These are phyloP conservation scores for Drosophila ficusphila DNA, from an alignment of 1,140 invertebrate species.

Conservation along the genomic window DNA sequence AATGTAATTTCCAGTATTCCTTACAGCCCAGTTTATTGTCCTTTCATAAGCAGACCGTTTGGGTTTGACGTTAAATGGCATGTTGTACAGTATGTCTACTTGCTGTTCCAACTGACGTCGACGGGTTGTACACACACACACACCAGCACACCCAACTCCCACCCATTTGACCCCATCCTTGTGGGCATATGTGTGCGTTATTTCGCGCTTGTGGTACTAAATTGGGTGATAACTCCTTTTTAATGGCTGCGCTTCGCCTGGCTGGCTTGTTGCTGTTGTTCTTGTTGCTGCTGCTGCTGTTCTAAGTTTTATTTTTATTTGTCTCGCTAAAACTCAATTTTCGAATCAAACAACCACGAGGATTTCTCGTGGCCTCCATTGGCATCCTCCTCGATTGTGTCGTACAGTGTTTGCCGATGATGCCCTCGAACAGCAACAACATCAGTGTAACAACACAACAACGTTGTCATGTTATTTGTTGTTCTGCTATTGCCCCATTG, in stretches of 20 bases:
- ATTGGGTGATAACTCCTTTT: constrained; percentile 80
- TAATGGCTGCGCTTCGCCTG: constrained; percentile 61
- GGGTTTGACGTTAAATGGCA: constrained; percentile 60
- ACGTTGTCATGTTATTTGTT: constrained; percentile 51
- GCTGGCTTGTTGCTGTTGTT: constrained; percentile 21
- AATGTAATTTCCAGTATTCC: background rate
- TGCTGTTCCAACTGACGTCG: constrained; percentile 59
- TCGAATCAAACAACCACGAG: constrained; percentile 78
- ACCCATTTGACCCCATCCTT: background rate
- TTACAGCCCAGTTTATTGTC: background rate
- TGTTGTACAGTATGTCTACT: constrained; percentile 68
- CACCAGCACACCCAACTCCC: background rate
- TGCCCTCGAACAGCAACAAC: constrained; percentile 49
- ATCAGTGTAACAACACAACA: constrained; percentile 36
- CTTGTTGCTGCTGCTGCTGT: constrained; percentile 36
- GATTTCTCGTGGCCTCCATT: constrained; percentile 46
- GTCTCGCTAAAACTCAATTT: constrained; percentile 78
- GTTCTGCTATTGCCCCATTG: constrained; percentile 61
- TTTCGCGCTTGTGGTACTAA: constrained; percentile 79
- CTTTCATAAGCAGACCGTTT: constrained; percentile 35
- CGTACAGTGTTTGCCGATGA: constrained; percentile 59
- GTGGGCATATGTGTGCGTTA: constrained; percentile 54
- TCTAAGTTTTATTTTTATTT: constrained; percentile 81
- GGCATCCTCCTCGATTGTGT: constrained; percentile 13
- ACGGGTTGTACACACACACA: constrained; percentile 14